Evolutionary conservation across 2,113 vertebrate genomes (phyloP).

Genomic region (Anguilla rostrata): DNA sequence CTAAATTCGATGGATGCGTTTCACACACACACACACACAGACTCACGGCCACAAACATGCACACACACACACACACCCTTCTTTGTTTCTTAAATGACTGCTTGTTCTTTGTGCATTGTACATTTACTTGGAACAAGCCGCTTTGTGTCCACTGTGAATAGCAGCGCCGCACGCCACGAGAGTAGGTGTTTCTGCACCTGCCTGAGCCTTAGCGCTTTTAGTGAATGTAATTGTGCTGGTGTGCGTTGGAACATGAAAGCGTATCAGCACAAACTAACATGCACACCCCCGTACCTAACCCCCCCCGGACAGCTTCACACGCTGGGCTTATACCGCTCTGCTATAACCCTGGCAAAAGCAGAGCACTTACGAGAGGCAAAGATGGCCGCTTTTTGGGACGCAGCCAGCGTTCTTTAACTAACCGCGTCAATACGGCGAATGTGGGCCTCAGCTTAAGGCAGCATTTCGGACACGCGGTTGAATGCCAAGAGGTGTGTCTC

Average conservation of each 20-base stretch:
- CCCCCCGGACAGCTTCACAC: constrained; percentile 68
- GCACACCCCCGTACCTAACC: too few species aligned
- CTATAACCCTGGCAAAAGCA: too few species aligned
- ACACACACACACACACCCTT: neutral
- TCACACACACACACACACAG: too few species aligned
- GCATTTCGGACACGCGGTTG: too few species aligned
- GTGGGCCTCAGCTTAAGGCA: too few species aligned
- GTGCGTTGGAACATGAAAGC: neutral
- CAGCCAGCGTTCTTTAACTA: too few species aligned
- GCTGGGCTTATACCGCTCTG: too few species aligned
- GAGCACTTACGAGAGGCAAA: too few species aligned
- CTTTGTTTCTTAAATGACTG: neutral
- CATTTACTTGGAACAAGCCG: neutral
- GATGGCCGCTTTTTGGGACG: too few species aligned
- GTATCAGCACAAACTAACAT: neutral
- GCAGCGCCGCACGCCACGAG: neutral
- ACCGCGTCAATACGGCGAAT: too few species aligned
- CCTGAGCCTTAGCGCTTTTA: neutral
- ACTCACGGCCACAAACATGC: too few species aligned
- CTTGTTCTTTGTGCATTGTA: neutral
- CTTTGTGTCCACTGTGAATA: neutral
- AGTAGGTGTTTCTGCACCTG: constrained; percentile 2
- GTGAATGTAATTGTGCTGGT: neutral
- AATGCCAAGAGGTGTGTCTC: too few species aligned
- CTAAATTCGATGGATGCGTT: neutral